Evolutionary conservation across 2,888 invertebrate genomes (phyloP).

Genomic region (Lamellibrachia columna): DNA sequence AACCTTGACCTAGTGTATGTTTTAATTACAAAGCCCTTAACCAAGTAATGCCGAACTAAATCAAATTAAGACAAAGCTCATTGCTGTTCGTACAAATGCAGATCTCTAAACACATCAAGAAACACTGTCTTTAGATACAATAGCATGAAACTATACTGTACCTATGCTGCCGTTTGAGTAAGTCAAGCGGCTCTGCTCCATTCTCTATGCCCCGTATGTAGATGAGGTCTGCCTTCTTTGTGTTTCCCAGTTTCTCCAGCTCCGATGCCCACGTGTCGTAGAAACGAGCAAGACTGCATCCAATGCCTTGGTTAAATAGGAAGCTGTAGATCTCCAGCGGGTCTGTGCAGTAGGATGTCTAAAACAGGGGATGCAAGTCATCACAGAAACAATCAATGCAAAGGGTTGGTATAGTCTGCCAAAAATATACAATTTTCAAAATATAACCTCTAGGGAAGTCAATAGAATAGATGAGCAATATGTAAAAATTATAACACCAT

Average conservation of each 20-base stretch:
- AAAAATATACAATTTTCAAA: background rate
- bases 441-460: too few species aligned
- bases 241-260: conserved; percentile 83
- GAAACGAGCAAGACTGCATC: conserved; percentile 82
- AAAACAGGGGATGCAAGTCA: conserved; percentile 30
- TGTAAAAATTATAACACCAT: too few species aligned
- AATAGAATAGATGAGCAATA: too few species aligned
- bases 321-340: conserved; percentile 76
- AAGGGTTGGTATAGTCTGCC: background rate
- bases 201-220: conserved; percentile 80
- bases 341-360: conserved; percentile 65
- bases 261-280: conserved; percentile 91
- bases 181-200: conserved; percentile 77
- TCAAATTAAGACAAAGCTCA: too few species aligned
- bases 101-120: too few species aligned
- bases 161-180: conserved; percentile 51
- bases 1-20: too few species aligned
- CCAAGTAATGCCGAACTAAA: too few species aligned
- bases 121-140: too few species aligned
- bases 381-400: background rate
- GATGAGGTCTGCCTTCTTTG: conserved; percentile 83
- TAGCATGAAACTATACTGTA: conserved; percentile 27
- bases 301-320: conserved; percentile 82
- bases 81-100: too few species aligned
- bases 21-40: too few species aligned